phyloP scores from a whole-genome alignment of 2,888 invertebrate genomes.

The Lithophane socia region DNA sequence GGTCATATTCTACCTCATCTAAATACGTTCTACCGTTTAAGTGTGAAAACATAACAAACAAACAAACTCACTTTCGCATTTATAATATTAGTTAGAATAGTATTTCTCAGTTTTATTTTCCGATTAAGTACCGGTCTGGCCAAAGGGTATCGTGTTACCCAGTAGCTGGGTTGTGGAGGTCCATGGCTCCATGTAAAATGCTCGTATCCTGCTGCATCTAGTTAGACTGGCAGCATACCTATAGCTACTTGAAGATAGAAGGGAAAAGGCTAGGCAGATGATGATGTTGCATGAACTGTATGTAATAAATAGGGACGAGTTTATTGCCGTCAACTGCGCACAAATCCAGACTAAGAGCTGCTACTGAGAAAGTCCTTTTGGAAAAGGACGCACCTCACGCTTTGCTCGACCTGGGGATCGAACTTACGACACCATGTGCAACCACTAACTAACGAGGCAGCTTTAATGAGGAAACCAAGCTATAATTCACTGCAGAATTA shows the following conservation, averaged over 20 bases:
- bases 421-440: too few relatives aligned
- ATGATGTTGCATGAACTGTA: neutral
- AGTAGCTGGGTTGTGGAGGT: neutral
- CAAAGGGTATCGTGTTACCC: neutral
- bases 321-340: too few relatives aligned
- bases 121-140: neutral
- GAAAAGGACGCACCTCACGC: neutral
- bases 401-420: neutral
- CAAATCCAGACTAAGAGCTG: neutral
- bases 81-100: too few relatives aligned
- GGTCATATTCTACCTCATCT: too few relatives aligned
- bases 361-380: too few relatives aligned
- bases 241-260: neutral
- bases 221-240: conserved; percentile 1
- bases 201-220: neutral
- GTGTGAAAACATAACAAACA: too few relatives aligned
- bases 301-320: neutral
- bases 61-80: too few relatives aligned
- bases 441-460: neutral
- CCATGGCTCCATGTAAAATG: neutral
- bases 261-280: neutral
- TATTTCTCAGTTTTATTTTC: neutral
- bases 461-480: conserved; percentile 6
- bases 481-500: conserved; percentile 12
- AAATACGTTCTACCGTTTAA: too few relatives aligned